These are phyloP conservation scores for Syritta pipiens DNA, from an alignment of 2,888 invertebrate genomes.

Conservation along the genomic window DNA sequence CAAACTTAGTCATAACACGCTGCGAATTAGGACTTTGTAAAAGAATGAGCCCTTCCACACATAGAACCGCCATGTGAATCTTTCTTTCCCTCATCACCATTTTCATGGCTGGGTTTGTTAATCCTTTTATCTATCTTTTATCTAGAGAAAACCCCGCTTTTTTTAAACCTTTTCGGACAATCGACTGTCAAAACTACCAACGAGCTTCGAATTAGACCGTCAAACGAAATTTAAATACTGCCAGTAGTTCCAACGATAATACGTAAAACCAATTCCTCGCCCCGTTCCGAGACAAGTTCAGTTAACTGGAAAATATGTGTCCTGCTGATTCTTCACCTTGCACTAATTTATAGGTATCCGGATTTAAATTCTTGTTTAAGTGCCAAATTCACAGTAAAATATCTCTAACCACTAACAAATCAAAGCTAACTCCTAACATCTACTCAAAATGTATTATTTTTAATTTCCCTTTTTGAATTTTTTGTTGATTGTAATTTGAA, in stretches of 20 bases:
- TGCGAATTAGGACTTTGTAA: slow-evolving; percentile 11
- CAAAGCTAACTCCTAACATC: slow-evolving; percentile 25
- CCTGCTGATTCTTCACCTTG: too few relatives aligned
- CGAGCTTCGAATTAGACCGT: slow-evolving; percentile 48
- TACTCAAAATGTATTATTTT: slow-evolving; percentile 32
- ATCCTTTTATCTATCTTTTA: too few relatives aligned
- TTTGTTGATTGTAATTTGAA: slow-evolving; percentile 43
- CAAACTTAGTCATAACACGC: slow-evolving; percentile 46
- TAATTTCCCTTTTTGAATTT: slow-evolving; percentile 6
- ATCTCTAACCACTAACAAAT: slow-evolving; percentile 44
- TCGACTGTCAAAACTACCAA: slow-evolving; percentile 30
- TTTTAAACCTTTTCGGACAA: too few relatives aligned
- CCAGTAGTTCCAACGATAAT: too few relatives aligned
- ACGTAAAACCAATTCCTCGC: too few relatives aligned
- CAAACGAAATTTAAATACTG: slow-evolving; percentile 11
- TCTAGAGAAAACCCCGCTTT: too few relatives aligned
- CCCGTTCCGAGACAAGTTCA: too few relatives aligned
- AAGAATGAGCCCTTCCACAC: not conserved
- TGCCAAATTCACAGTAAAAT: slow-evolving; percentile 59
- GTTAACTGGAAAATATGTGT: too few relatives aligned
- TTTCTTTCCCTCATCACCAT: too few relatives aligned
- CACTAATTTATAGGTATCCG: too few relatives aligned
- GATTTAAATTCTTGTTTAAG: slow-evolving; percentile 44
- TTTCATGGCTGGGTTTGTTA: too few relatives aligned
- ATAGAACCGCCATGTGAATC: too few relatives aligned